Conservation (phyloP, 2,888 invertebrate species). For the Notodonta ziczac region DNA sequence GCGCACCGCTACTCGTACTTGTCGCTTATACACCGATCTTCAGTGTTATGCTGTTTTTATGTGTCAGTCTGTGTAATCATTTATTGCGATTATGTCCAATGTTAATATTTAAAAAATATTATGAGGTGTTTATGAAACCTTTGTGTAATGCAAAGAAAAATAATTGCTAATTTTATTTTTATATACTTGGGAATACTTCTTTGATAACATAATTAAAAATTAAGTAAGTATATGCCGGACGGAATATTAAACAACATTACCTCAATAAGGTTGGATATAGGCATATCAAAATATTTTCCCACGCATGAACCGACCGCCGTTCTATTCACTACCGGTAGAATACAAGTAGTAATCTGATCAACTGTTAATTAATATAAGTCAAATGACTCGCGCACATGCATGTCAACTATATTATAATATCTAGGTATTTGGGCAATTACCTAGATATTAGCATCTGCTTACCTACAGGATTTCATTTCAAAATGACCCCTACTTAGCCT, state of each 20-base stretch:
- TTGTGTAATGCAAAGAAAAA: too few relatives aligned
- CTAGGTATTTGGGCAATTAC: neutral
- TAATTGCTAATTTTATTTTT: too few relatives aligned
- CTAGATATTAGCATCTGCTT: neutral
- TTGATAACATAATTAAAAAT: too few relatives aligned
- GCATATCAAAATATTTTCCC: neutral
- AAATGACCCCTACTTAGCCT: too few relatives aligned
- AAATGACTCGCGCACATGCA: neutral
- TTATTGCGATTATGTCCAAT: neutral
- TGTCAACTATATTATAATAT: neutral
- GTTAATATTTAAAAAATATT: too few relatives aligned
- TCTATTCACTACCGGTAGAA: neutral
- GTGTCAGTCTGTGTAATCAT: neutral
- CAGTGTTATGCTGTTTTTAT: conserved; percentile 1
- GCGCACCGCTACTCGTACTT: conserved; percentile 39
- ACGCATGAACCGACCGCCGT: neutral
- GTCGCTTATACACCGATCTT: conserved; percentile 6
- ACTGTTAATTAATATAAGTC: conserved; percentile 2
- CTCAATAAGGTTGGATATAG: too few relatives aligned
- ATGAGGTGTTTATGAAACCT: too few relatives aligned
- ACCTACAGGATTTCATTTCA: neutral
- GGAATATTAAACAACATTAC: too few relatives aligned
- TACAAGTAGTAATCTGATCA: neutral
- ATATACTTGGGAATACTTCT: too few relatives aligned
- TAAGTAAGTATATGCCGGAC: too few relatives aligned